Percentiles rank a stretch among this genome's conserved stretches.
phyloP scores from a whole-genome alignment of 30 jellyfish, hydroid and myxozoan genomes.

The Phacellophora camtschatica region DNA sequence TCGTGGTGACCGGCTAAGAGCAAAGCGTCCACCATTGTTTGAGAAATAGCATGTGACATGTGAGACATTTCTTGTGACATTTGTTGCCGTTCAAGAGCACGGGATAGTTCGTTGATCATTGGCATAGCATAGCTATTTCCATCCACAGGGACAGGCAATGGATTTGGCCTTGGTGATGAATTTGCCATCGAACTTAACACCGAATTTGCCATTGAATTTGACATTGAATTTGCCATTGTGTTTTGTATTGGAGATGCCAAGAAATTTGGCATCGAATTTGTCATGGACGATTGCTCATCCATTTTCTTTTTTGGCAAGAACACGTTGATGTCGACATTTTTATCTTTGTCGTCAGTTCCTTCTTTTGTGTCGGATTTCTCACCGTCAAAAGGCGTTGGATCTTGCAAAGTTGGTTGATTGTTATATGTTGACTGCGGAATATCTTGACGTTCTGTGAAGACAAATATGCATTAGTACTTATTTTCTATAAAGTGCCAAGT shows the following conservation, averaged over 20 bases:
- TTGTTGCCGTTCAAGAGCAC: conserved; percentile 91
- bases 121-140: conserved; percentile 50
- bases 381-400: conserved; percentile 37
- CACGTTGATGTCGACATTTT: conserved; percentile 63
- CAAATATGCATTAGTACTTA: too few species aligned
- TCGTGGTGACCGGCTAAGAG: conserved; percentile 54
- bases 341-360: conserved; percentile 27
- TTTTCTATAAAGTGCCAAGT: too few species aligned
- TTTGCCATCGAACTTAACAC: background rate
- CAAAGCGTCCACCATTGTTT: conserved; percentile 86
- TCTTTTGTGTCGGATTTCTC: background rate
- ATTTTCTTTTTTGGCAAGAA: conserved; percentile 58
- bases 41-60: conserved; percentile 82
- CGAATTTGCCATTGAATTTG: conserved; percentile 5
- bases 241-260: background rate
- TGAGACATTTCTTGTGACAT: conserved; percentile 79
- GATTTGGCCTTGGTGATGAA: background rate
- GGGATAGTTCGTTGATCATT: conserved; percentile 83
- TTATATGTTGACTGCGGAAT: conserved; percentile 5
- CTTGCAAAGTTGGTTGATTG: background rate
- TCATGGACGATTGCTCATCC: background rate
- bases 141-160: conserved; percentile 11
- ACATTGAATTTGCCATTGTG: background rate
- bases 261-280: conserved; percentile 3
- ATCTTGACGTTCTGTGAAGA: conserved; percentile 45